A percentile compares a stretch with the other conserved stretches of the same genome.
Conservation (phyloP, 1,140 invertebrate species). For the Calephelis virginiensis region DNA sequence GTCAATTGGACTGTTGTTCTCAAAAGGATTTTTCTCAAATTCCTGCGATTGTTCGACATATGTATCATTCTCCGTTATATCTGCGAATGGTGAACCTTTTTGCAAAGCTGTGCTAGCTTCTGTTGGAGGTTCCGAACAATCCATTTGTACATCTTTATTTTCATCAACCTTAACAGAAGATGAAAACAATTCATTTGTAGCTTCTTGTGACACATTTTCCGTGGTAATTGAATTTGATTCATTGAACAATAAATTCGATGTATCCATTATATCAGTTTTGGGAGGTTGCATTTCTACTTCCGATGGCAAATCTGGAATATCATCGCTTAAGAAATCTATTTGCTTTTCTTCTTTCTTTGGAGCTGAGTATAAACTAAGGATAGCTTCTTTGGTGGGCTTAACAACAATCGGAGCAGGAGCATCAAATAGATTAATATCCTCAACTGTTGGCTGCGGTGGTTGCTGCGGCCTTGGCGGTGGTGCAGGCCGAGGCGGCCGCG, state of each 20-base stretch:
- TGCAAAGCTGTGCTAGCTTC: conserved; percentile 30
- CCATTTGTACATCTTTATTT: conserved; percentile 50
- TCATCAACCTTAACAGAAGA: conserved; percentile 19
- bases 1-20: conserved; percentile 29
- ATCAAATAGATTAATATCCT: conserved; percentile 75
- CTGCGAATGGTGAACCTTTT: conserved; percentile 52
- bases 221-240: conserved; percentile 17
- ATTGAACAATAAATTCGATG: conserved; percentile 32
- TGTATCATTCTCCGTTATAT: conserved; percentile 36
- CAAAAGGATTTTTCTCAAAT: conserved; percentile 63
- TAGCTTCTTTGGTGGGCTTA: conserved; percentile 81
- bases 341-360: conserved; percentile 75
- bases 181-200: conserved; percentile 24
- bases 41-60: conserved; percentile 29
- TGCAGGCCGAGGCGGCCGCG: conserved; percentile 49
- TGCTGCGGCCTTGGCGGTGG: conserved; percentile 48
- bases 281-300: conserved; percentile 41
- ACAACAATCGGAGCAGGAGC: conserved; percentile 53
- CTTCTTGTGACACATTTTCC: conserved; percentile 12
- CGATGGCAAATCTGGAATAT: conserved; percentile 63
- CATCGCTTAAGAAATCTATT: conserved; percentile 79
- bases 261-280: conserved; percentile 29
- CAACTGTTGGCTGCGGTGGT: conserved; percentile 41
- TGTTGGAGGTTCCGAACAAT: conserved; percentile 50
- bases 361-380: conserved; percentile 82